Conservation (phyloP, 2,888 invertebrate genomes). For the Morpho achilles region DNA sequence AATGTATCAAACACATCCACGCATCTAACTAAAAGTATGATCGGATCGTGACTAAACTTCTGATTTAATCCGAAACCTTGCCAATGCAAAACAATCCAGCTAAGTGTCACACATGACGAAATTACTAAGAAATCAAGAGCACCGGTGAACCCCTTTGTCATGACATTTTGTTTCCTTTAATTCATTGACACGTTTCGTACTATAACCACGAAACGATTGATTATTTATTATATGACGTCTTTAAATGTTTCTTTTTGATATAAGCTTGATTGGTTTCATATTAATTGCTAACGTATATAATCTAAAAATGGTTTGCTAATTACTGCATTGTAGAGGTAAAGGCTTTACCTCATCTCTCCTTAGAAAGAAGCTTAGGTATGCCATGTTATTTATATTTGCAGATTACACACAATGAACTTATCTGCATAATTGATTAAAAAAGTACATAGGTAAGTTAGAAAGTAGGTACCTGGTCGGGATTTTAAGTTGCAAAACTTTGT, state of each 20-base stretch:
- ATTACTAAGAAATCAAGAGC: conserved; percentile 4
- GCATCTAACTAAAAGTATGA: conserved; percentile 23
- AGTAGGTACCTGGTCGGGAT: too few species aligned
- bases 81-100: conserved; percentile 13
- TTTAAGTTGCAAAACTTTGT: too few species aligned
- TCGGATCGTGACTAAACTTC: conserved; percentile 25
- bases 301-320: too few species aligned
- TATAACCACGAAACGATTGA: neutral
- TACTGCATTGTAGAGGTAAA: too few species aligned
- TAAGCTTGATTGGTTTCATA: too few species aligned
- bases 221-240: neutral
- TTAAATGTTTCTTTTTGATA: neutral
- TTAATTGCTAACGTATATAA: too few species aligned
- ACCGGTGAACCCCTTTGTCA: neutral
- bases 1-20: conserved; percentile 21
- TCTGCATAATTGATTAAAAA: too few species aligned
- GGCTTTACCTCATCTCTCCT: too few species aligned
- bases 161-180: conserved; percentile 1
- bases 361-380: too few species aligned
- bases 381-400: too few species aligned
- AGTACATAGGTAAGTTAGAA: too few species aligned
- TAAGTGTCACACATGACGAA: conserved; percentile 8
- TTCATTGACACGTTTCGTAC: neutral
- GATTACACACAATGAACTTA: too few species aligned
- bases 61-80: conserved; percentile 22